Evolutionary conservation across 2,888 invertebrate species (phyloP), one percentile per base, ranked within the genome.

Genomic region (Palloptera scutellata): DNA sequence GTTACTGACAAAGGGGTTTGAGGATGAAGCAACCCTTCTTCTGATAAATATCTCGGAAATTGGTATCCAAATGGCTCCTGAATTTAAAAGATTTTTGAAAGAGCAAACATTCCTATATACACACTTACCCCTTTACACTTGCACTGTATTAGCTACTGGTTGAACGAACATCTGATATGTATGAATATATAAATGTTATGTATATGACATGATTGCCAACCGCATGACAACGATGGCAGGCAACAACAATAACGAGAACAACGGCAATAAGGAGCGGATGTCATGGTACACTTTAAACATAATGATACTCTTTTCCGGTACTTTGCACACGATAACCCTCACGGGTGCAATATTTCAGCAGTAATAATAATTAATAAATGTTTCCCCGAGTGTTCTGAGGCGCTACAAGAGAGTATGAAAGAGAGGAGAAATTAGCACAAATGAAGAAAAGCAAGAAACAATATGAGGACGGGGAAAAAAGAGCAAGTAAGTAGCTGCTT

Each of bases 381-480:
- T 51, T 64, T 48, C 41, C 58, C 57, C 30, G 30, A 30, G 2
- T 30, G 30, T 30, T 4, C 30, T 30, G 76, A 55, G 43, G 45
- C 43, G 19, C 42, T 54, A 15, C 42, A 15, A 61, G 5, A 1
- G 19, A 17, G 42, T 5, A 4, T 20, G 48, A 54, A 54, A 53
- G 41, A 15, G 43, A 43, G 9, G 42, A 40, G 19, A 52, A 43
- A 55, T 45, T 30, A 63, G 15, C 72, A 68, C 68, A 68, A 70
- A 77, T 69, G 74, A 70, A 72, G 70, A 65, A 64, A 58, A 71
- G 65, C 51, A 68, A 51, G 55, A 15, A 54, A 60, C 41, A 48
- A 48, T 1, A 48, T 2, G 19, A 17, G 1, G 19, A 13, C 17
- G 48, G 45, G 5, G 11, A 1, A 15, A 30, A 30, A 30, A 30